Base-by-base conservation (phyloP, 37 sponge, comb jelly and placozoan species). In the Oscarella lobularis region DNA sequence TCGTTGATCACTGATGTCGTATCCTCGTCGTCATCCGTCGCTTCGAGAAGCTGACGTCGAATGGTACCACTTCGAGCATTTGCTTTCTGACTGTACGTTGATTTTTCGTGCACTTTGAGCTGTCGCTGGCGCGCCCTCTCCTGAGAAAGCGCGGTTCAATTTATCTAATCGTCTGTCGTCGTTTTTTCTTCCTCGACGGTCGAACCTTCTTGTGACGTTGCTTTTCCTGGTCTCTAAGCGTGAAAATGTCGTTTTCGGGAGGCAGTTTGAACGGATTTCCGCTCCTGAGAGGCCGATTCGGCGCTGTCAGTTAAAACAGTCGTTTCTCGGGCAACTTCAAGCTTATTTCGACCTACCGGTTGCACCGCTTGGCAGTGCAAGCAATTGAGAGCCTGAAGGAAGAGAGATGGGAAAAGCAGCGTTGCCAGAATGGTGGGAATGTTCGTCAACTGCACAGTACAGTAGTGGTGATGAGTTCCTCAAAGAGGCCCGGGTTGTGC, bases 211-310 rank as follows among this genome's bases (percentile, higher is more conserved):
- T 81, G 20, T 37, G 33, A 32, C 77, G 39, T 40, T 39, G 80
- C 76, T 85, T 85, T 76, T 95, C 89, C 48, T 71, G 65, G 73
- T 95, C 96, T 68, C 96, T 39, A 73, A 95, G 73, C 20, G 77
- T 74, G 73, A 95, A 95, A 0, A 95, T 38, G 31, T 90, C 89
- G 38, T 73, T 78, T 30, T 85, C 85, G 27, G 96, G 87, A 0
- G 96, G 96, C 77, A 95, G 80, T 2, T 80, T 71, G 77, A 95
- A 95, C 1, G 96, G 96, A 40, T 90, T 95, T 36, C 66, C 55
- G 0, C 36, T 37, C 9, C 36, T 70, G 3, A 27, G 9, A 27
- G 60, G 9, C 20, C 20, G 60, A 9, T 48, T 48, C 9, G 60
- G 14, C 9, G 20, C 60, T 48, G 20, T 27, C n/a, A n/a, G n/a